Evolutionary conservation across 2,797 vertebrate species (phyloP), one percentile per base, ranked within the genome.

Genomic region (Hoplostethus mediterraneus): DNA sequence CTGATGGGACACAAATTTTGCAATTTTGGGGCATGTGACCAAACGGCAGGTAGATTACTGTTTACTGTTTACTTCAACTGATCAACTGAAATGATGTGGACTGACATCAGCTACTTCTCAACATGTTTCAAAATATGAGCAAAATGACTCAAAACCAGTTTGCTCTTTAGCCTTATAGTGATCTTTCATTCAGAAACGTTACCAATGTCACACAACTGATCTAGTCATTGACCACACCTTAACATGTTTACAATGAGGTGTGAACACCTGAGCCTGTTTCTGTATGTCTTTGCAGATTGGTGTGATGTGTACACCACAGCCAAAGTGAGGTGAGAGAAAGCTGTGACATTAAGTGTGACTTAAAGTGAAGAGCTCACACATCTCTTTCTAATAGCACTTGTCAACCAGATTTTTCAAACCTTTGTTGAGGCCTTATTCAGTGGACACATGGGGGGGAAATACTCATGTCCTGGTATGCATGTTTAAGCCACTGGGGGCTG

Each of bases 311-410:
- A 28, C 58, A 17, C 59, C 16, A 10, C 47, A 11, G 2, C 75
- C 69, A 67, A 64, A 53, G 8, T 52, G 67, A 47, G 45, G 30
- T 12, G 12, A 30, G 61, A 14, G 1, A 67, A 82, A 86, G 77
- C 81, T 85, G 89, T 81, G 63, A 89, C 63, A 49, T 48, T 57
- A 81, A 68, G 84, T 89, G 86, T 77, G 74, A 88, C 68, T 85
- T 63, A 57, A 80, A 70, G 77, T 83, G 74, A 81, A 88, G 80
- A 77, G 67, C 62, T 80, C 64, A 84, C 85, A 90, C 84, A 62
- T 87, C 65, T 77, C 4, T 3, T 16, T 16, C 55, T 67, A 61
- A 62, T 78, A 77, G 72, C 83, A 80, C 80, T 54, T 87, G 82
- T 69, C 86, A 90, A 56, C 87, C 81, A 86, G 12, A 72, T 21